Base-by-base conservation (phyloP, 2,113 vertebrate genomes). In the Cryptotis parvus region DNA sequence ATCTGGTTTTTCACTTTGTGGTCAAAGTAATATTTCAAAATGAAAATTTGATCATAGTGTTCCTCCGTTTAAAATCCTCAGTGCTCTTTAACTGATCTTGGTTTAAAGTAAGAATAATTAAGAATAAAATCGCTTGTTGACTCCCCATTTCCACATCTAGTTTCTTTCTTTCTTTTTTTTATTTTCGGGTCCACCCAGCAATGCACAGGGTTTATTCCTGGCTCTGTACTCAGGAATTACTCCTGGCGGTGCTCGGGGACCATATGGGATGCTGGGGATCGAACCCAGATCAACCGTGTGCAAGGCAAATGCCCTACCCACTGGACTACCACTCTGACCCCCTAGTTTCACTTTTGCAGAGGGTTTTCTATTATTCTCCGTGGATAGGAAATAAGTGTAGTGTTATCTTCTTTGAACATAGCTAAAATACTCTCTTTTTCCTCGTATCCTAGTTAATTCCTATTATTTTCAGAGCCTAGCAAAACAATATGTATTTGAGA, bases 21-120 rank as follows among this genome's bases (percentile, higher is more conserved):
- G 22, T 41, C 63, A 94, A 43, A 85, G 49, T 43, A 43, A 39
- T 37, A 78, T 33, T 86, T 75, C 22, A 85, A 93, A 81, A 65
- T n/a, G 55, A 1, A 78, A 69, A 74, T 49, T 22, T n/a, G 31
- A 68, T 79, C 10, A 61, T 18, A 14, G 22, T 24, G 90, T 70
- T 83, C 58, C 8, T 6, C 58, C 24, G 10, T 9, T 86, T 87
- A 81, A 87, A 68, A 87, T 77, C 31, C 5, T 37, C 43, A 74
- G n/a, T 20, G 26, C 14, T 9, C 63, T 77, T 89, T 89, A 7
- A 58, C 63, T 78, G 45, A 35, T 91, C 6, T 12, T 87, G 39
- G 33, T 77, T 94, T 49, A 49, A 49, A 49, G 14, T 49, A 45
- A 45, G 6, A 45, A 45, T 45, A 45, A 2, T 49, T 2, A 49